Percentiles rank a stretch among this genome's conserved stretches.
Conservation (phyloP, 2,888 invertebrate genomes). For the Lordiphosa fenestrarum region DNA sequence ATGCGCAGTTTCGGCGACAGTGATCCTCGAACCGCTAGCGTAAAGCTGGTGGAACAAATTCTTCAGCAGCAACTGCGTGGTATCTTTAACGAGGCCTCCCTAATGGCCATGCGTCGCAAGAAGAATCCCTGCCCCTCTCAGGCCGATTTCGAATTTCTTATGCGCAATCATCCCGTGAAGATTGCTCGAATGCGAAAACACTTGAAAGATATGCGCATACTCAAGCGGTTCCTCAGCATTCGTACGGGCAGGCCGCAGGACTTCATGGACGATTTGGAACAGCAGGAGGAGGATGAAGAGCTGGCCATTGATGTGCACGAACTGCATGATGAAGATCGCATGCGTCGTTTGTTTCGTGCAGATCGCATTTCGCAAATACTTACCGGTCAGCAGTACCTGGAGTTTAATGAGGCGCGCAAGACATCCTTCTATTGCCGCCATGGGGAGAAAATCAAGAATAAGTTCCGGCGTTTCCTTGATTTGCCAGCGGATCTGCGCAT, state of each 20-base stretch:
- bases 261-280: slow-evolving; percentile 78
- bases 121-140: slow-evolving; percentile 82
- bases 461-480: slow-evolving; percentile 85
- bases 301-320: slow-evolving; percentile 81
- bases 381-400: slow-evolving; percentile 85
- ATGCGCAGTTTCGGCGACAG: slow-evolving; percentile 97
- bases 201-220: slow-evolving; percentile 83
- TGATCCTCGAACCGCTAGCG: slow-evolving; percentile 89
- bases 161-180: slow-evolving; percentile 90
- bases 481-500: slow-evolving; percentile 84
- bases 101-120: slow-evolving; percentile 84
- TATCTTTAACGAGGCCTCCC: slow-evolving; percentile 88
- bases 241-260: slow-evolving; percentile 77
- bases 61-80: slow-evolving; percentile 89
- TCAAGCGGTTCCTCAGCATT: slow-evolving; percentile 76
- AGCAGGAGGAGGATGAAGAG: slow-evolving; percentile 82
- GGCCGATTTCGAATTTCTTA: slow-evolving; percentile 89
- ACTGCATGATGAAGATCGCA: slow-evolving; percentile 79
- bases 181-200: slow-evolving; percentile 89
- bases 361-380: slow-evolving; percentile 83
- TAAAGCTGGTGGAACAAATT: slow-evolving; percentile 90
- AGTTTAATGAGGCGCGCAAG: slow-evolving; percentile 89
- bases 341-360: slow-evolving; percentile 81
- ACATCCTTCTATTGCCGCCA: slow-evolving; percentile 85
- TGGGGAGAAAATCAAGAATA: slow-evolving; percentile 82